These are phyloP conservation scores for Nephila pilipes DNA, from an alignment of 1,140 invertebrate genomes.

Conservation along the genomic window DNA sequence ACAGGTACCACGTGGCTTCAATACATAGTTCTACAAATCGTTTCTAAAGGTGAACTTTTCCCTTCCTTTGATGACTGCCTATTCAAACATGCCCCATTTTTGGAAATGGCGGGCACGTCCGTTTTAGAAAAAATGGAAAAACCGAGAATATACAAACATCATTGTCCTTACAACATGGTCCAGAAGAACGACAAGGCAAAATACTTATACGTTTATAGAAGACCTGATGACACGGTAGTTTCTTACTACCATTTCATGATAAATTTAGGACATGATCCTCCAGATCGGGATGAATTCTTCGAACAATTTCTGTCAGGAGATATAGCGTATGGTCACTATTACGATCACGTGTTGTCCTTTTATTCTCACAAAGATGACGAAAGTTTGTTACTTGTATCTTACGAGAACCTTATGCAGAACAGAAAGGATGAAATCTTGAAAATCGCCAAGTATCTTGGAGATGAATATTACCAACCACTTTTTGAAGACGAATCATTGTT, in stretches of 20 bases:
- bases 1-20: conserved; percentile 69
- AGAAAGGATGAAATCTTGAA: conserved; percentile 34
- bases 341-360: conserved; percentile 79
- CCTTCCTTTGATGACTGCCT: not conserved
- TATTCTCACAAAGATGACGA: conserved; percentile 77
- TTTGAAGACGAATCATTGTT: conserved; percentile 24
- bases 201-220: conserved; percentile 80
- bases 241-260: conserved; percentile 77
- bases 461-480: conserved; percentile 42
- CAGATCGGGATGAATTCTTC: too few relatives aligned
- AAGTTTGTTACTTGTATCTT: conserved; percentile 78
- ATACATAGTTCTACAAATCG: conserved; percentile 62
- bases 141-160: conserved; percentile 84
- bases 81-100: not conserved
- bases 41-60: not conserved
- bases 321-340: conserved; percentile 71
- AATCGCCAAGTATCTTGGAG: conserved; percentile 81
- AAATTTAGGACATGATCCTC: too few relatives aligned
- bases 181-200: conserved; percentile 82
- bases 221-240: conserved; percentile 71
- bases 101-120: not conserved
- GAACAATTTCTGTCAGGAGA: conserved; percentile 50
- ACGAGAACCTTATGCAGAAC: conserved; percentile 77
- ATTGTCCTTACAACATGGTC: conserved; percentile 88
- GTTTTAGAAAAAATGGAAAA: not conserved